Base-by-base conservation (phyloP, 2,797 vertebrate species). In the Pantherophis alleghaniensis region DNA sequence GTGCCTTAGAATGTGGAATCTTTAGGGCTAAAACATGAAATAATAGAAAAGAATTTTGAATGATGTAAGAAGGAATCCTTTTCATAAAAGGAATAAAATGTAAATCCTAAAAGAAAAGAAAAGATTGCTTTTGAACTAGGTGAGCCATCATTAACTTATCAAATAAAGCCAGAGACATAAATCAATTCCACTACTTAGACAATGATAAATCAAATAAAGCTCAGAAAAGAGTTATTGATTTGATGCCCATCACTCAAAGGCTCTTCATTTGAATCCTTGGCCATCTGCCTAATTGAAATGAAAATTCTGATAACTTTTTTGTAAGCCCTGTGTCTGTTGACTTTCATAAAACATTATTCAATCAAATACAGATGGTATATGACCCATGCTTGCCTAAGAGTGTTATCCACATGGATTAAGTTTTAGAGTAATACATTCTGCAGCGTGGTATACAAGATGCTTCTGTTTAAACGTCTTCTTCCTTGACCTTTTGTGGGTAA, bases 201-300 rank as follows among this genome's bases (percentile, higher is more conserved):
- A 97, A 97, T 97, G 96, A 96, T 96, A 97, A 98, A 98, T 98
- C 98, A 97, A 91, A 98, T 98, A 97, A 96, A 97, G 97, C 97
- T 97, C 97, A 98, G 97, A 98, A 97, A 98, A 97, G 97, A 96
- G 90, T 96, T 98, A 98, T 98, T 97, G 98, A 99, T 99, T 97
- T 96, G 89, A 91, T 91, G 97, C 96, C 98, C 93, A 97, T 98
- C 98, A 97, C 96, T 97, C 98, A 97, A 97, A 95, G 92, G 95
- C 96, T 97, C 97, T 97, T 98, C 98, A 97, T 98, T 98, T 98
- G 97, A 98, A 98, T 98, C 98, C 97, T 98, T 95, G 94, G 95
- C 97, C 97, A 98, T 98, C 98, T 97, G 97, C 97, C 98, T 98
- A 98, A 98, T 98, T 98, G 98, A 98, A 98, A 98, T 97, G 97